These are phyloP conservation scores for Fragum fragum DNA, from an alignment of 2,888 invertebrate genomes.

Conservation along the genomic window DNA sequence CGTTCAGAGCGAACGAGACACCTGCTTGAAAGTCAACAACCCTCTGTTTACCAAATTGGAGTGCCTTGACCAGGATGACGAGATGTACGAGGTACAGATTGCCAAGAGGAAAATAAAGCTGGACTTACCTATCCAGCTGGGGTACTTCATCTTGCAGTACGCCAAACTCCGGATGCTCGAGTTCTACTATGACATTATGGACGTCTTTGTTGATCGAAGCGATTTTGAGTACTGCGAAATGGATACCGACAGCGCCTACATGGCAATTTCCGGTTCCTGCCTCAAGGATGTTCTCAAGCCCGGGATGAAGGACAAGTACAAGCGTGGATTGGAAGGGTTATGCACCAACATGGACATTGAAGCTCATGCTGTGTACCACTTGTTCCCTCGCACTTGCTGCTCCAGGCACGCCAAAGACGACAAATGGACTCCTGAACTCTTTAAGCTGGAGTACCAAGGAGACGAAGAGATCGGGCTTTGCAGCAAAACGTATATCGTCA, in stretches of 20 bases:
- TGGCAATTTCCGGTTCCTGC: no score
- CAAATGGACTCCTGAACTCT: slow-evolving; percentile 47
- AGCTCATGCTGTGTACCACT: slow-evolving; percentile 48
- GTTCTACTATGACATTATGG: no score
- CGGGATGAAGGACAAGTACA: slow-evolving; percentile 24
- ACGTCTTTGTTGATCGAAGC: slow-evolving; percentile 54
- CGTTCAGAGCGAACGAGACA: slow-evolving; percentile 45
- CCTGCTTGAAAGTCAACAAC: slow-evolving; percentile 47
- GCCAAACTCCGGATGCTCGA: no score
- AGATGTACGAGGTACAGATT: slow-evolving; percentile 55
- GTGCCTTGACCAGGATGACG: slow-evolving; percentile 46
- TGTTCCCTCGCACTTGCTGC: slow-evolving; percentile 58
- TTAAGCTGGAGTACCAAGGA: slow-evolving; percentile 58
- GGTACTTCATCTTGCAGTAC: slow-evolving; percentile 69
- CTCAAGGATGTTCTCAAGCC: slow-evolving; percentile 45
- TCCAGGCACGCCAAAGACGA: slow-evolving; percentile 41
- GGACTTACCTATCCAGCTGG: slow-evolving; percentile 66
- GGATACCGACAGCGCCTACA: no score
- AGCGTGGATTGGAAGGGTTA: slow-evolving; percentile 31
- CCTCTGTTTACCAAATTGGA: slow-evolving; percentile 55
- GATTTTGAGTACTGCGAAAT: no score
- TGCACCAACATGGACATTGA: slow-evolving; percentile 39
- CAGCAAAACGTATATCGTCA: slow-evolving; percentile 56
- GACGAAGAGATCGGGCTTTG: slow-evolving; percentile 28
- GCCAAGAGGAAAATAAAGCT: slow-evolving; percentile 54